Evolutionary conservation across 2,113 vertebrate genomes (phyloP).

Genomic region (Melanocharis versteri): DNA sequence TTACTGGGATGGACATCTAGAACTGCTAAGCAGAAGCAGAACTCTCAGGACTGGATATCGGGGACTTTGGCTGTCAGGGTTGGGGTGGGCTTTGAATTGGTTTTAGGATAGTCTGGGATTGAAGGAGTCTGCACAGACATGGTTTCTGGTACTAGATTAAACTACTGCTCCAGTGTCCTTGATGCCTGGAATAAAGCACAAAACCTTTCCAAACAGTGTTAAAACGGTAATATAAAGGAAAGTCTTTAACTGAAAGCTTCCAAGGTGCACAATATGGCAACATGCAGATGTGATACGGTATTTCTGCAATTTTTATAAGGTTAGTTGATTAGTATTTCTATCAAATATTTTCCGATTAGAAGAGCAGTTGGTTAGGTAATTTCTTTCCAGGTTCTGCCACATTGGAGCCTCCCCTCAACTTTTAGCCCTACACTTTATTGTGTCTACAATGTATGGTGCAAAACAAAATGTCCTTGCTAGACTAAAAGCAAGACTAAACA

Average conservation of each 20-base stretch:
- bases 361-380: background rate
- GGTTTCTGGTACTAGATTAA: background rate
- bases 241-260: background rate
- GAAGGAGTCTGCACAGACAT: background rate
- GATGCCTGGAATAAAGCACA: background rate
- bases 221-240: background rate
- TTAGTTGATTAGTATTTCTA: background rate
- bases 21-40: background rate
- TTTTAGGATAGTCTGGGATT: background rate
- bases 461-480: background rate
- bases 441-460: background rate
- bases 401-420: fast-evolving
- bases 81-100: background rate
- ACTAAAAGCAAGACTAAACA: background rate
- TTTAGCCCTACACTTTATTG: background rate
- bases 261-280: background rate
- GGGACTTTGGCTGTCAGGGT: background rate
- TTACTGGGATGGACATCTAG: background rate
- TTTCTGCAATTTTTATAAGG: background rate
- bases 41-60: background rate
- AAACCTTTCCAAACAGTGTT: background rate
- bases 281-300: fast-evolving
- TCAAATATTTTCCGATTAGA: background rate
- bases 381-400: background rate
- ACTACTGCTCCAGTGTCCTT: background rate